Percentiles rank a stretch among this genome's conserved stretches.
These are phyloP conservation scores for Incurvaria masculella DNA, from an alignment of 2,888 invertebrate genomes.

Conservation along the genomic window DNA sequence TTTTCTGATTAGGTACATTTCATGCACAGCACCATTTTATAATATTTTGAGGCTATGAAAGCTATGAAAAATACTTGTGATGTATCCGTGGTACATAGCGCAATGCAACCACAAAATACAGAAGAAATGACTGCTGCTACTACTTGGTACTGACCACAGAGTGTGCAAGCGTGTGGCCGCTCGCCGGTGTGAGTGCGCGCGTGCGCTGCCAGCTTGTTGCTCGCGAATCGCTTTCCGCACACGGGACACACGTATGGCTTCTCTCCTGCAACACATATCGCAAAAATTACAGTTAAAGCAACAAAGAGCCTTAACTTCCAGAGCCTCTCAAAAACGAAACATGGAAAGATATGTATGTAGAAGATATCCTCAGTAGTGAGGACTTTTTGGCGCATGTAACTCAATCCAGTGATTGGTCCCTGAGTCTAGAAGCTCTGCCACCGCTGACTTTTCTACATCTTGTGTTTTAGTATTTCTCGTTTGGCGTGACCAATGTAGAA, in stretches of 20 bases:
- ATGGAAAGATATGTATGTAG: background rate
- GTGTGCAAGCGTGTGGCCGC: constrained; percentile 19
- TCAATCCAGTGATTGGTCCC: background rate
- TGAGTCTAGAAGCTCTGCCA: background rate
- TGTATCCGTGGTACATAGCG: too few relatives aligned
- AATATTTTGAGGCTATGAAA: too few relatives aligned
- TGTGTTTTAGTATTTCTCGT: too few relatives aligned
- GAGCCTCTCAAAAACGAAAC: background rate
- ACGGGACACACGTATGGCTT: constrained; percentile 38
- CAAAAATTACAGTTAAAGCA: background rate
- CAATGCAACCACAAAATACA: too few relatives aligned
- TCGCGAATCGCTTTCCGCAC: constrained; percentile 36
- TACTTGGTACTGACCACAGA: constrained; percentile 12
- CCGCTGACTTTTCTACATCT: too few relatives aligned
- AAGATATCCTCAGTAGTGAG: background rate
- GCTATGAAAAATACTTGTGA: too few relatives aligned
- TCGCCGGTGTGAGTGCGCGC: constrained; percentile 23
- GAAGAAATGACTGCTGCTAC: too few relatives aligned
- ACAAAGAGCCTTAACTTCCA: background rate
- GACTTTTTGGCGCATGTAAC: background rate
- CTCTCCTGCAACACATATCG: constrained; percentile 22
- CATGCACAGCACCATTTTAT: too few relatives aligned
- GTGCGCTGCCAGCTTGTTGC: constrained; percentile 38
- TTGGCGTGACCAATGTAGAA: too few relatives aligned
- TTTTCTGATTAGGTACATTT: too few relatives aligned